phyloP scores from a whole-genome alignment of 2,113 vertebrate species.

The Gulo gulo region DNA sequence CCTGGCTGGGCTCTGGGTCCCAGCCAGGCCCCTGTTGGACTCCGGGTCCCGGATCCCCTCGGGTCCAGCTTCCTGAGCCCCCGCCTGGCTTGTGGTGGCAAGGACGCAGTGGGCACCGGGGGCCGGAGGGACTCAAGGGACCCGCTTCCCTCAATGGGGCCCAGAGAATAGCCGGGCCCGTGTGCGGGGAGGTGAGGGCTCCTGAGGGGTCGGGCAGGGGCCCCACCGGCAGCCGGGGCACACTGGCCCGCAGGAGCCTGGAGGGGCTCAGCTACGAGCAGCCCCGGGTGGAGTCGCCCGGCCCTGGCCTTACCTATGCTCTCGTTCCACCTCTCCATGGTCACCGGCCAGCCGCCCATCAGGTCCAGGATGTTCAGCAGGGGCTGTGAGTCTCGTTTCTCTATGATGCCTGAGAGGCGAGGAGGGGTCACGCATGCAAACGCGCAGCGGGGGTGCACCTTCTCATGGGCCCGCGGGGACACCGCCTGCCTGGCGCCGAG shows the following conservation, averaged over 20 bases:
- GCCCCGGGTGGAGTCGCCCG: too few species aligned
- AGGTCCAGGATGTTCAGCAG: constrained; percentile 88
- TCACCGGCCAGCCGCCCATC: constrained; percentile 95
- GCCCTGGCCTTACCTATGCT: constrained; percentile 75
- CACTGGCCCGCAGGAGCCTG: rapidly evolving
- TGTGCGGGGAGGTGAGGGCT: too few species aligned
- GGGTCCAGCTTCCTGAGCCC: not conserved
- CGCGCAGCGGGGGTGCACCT: rapidly evolving
- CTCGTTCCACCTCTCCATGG: constrained; percentile 90
- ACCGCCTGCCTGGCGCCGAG: rapidly evolving
- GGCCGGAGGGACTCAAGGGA: too few species aligned
- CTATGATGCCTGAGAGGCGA: constrained; percentile 88
- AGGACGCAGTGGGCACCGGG: not conserved
- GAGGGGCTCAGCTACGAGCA: rapidly evolving
- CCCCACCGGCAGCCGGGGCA: rapidly evolving
- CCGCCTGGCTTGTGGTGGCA: rapidly evolving
- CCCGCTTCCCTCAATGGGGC: rapidly evolving
- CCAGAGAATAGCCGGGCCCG: not conserved
- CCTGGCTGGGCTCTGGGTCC: rapidly evolving
- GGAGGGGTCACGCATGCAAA: not conserved
- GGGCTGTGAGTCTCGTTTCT: constrained; percentile 91
- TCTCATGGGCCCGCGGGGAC: rapidly evolving
- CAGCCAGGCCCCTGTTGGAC: not conserved
- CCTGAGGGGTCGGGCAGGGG: not conserved
- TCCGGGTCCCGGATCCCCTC: rapidly evolving